These are phyloP conservation scores for roundworm (Caenorhabditis elegans) DNA, from an alignment of 1,140 invertebrate genomes.

Conservation along the genomic window DNA sequence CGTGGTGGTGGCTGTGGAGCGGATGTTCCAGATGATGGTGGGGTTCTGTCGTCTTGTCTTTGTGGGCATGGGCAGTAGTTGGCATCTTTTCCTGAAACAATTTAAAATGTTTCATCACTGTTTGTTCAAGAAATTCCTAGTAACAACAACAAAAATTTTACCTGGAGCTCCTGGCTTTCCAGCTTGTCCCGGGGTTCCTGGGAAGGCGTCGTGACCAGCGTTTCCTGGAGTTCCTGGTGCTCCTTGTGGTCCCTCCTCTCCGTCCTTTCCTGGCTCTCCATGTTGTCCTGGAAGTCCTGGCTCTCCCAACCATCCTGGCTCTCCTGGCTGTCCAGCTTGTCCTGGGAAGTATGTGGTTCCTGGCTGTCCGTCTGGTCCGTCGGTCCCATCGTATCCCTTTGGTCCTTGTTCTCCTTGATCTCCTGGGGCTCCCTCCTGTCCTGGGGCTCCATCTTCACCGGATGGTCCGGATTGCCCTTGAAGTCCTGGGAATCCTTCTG, in stretches of 20 bases:
- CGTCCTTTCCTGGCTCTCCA: constrained; percentile 29
- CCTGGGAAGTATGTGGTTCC: constrained; percentile 37
- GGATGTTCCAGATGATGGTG: constrained; percentile 8
- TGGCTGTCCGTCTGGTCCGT: constrained; percentile 17
- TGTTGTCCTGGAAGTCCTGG: constrained; percentile 25
- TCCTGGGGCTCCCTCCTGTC: constrained; percentile 27
- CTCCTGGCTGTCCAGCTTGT: constrained; percentile 28
- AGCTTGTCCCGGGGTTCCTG: background rate
- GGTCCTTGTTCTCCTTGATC: constrained; percentile 30
- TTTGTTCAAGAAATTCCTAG: no score
- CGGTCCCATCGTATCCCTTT: constrained; percentile 32
- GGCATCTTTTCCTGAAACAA: constrained; percentile 9
- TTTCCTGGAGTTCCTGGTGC: constrained; percentile 13
- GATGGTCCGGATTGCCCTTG: constrained; percentile 13
- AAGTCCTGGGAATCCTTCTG: constrained; percentile 26
- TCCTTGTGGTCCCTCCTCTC: constrained; percentile 9
- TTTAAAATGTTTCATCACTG: background rate
- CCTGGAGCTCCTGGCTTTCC: constrained; percentile 28
- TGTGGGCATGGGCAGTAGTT: constrained; percentile 34
- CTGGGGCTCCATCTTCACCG: constrained; percentile 36
- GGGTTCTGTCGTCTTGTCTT: constrained; percentile 13
- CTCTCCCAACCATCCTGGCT: constrained; percentile 28
- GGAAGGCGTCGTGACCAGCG: background rate
- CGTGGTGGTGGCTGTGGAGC: constrained; percentile 6
- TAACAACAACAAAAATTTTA: background rate